Conservation (phyloP, 2,888 invertebrate genomes). For the Aphodius granarius region DNA sequence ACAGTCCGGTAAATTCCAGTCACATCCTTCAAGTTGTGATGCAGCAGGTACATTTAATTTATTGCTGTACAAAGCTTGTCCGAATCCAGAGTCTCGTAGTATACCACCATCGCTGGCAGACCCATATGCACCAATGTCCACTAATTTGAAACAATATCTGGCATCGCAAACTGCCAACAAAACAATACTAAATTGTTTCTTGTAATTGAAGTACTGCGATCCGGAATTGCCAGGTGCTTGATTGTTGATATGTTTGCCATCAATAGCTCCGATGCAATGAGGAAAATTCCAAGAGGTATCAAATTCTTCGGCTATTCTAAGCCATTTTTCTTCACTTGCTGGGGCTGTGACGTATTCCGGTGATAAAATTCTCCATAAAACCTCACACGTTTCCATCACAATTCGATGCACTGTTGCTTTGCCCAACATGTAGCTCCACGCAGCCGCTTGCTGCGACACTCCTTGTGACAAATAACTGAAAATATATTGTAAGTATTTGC, state of each 20-base stretch:
- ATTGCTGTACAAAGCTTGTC: conserved; percentile 27
- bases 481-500: too few species aligned
- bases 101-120: conserved; percentile 42
- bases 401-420: conserved; percentile 40
- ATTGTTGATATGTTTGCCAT: conserved; percentile 41
- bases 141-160: conserved; percentile 41
- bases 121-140: conserved; percentile 43
- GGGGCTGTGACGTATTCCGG: conserved; percentile 29
- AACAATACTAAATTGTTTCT: conserved; percentile 42
- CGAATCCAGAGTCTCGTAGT: conserved; percentile 31
- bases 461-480: too few species aligned
- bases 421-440: too few species aligned
- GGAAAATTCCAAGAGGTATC: conserved; percentile 34
- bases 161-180: conserved; percentile 41
- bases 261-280: conserved; percentile 39
- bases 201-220: conserved; percentile 42
- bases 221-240: conserved; percentile 39
- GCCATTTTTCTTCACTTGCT: conserved; percentile 37
- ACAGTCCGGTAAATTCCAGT: conserved; percentile 34
- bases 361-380: conserved; percentile 37
- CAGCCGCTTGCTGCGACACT: too few species aligned
- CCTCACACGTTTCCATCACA: conserved; percentile 26
- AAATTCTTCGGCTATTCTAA: conserved; percentile 35
- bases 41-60: conserved; percentile 35
- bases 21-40: conserved; percentile 34